Evolutionary conservation across 2,888 invertebrate genomes (phyloP).

Genomic region (Clistopyga incitator): DNA sequence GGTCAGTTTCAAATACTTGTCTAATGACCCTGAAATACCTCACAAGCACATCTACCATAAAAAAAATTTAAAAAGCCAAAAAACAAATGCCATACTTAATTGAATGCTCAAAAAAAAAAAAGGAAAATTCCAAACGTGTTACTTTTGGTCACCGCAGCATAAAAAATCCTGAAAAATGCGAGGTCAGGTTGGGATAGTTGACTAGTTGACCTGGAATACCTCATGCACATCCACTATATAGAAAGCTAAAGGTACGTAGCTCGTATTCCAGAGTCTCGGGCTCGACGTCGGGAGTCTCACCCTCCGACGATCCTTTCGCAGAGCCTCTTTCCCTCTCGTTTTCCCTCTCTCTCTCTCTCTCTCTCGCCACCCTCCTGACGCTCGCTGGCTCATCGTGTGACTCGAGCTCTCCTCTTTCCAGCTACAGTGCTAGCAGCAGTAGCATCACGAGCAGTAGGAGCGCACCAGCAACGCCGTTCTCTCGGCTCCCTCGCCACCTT

Average conservation of each 20-base stretch:
- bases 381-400: slow-evolving; percentile 39
- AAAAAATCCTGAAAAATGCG: too few species aligned
- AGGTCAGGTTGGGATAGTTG: too few species aligned
- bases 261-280: slow-evolving; percentile 35
- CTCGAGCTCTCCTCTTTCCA: slow-evolving; percentile 40
- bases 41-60: too few species aligned
- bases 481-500: slow-evolving; percentile 62
- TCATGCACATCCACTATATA: neutral
- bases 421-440: slow-evolving; percentile 33
- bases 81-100: too few species aligned
- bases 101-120: too few species aligned
- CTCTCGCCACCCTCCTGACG: slow-evolving; percentile 25
- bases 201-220: too few species aligned
- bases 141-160: too few species aligned
- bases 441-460: slow-evolving; percentile 8
- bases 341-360: slow-evolving; percentile 11
- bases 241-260: slow-evolving; percentile 15
- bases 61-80: too few species aligned
- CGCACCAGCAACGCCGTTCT: slow-evolving; percentile 33
- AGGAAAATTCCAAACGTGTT: too few species aligned
- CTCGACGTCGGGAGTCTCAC: slow-evolving; percentile 53
- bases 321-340: slow-evolving; percentile 3
- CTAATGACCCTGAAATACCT: too few species aligned
- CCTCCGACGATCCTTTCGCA: slow-evolving; percentile 46
- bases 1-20: too few species aligned